Evolutionary conservation across 2,888 invertebrate genomes (phyloP), one percentile per base, ranked within the genome.

Genomic region (Drosophila helvetica): DNA sequence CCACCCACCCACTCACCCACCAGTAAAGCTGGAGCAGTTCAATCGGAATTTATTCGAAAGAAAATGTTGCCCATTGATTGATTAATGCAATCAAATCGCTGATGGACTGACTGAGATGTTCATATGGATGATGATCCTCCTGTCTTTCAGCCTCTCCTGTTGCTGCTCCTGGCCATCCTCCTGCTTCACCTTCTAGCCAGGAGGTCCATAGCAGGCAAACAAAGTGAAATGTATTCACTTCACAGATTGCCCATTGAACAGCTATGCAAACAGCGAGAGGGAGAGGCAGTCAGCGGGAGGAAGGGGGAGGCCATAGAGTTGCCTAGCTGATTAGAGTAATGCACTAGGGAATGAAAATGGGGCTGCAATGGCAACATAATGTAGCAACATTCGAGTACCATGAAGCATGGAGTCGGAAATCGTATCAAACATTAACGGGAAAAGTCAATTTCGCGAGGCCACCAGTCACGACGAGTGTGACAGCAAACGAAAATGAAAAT

Each of bases 321-420:
- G 51, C 68, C 57, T 73, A 64, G 64, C 57, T 83, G 82, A 84
- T 84, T 84, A 84, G 85, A 82, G 82, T 87, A 84, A 87, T 84
- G 85, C 82, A 85, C 69, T 64, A 47, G 25, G 66, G 62, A 30
- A 30, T 3, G 7, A 38, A n/a, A n/a, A 38, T 7, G 15, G n/a
- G 15, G 15, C 15, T 15, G 15, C 7, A 38, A 0, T 38, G n/a
- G n/a, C 15, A 38, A 7, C n/a, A 38, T 38, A 59, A 74, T 63
- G 60, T 65, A 51, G 72, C 82, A 57, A 33, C 65, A 50, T 45
- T 8, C 27, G 27, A 27, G 60, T 68, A 43, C 56, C 56, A 17
- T 22, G 19, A 55, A 33, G 38, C 38, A 5, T 38, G 43, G 53
- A 54, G 45, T 45, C 45, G 6, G 27, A 66, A 45, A 63, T 54